Evolutionary conservation across 2,888 invertebrate genomes (phyloP).

Genomic region (Caenorhabditis japonica): DNA sequence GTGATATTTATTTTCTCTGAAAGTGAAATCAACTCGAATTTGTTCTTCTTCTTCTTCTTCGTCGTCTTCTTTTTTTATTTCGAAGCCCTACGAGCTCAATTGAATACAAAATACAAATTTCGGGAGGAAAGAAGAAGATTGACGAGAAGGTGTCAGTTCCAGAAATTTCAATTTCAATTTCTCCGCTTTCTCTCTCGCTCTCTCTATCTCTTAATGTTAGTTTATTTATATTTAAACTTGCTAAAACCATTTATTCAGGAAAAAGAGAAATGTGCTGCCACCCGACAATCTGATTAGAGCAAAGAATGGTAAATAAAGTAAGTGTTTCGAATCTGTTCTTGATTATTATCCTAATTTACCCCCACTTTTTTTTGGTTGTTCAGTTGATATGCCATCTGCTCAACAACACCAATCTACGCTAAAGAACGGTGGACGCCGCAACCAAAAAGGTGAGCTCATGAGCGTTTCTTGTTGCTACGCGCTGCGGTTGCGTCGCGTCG

Average conservation of each 20-base stretch:
- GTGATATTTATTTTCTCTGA: slow-evolving; percentile 5
- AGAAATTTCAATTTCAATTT: background rate
- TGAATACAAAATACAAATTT: no score
- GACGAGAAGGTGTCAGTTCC: no score
- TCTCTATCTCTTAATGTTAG: background rate
- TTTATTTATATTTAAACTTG: background rate
- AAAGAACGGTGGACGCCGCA: slow-evolving; percentile 50
- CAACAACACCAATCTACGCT: slow-evolving; percentile 58
- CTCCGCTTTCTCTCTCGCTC: slow-evolving; percentile 5
- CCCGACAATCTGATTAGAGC: slow-evolving; percentile 37
- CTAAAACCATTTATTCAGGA: no score
- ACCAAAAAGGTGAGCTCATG: slow-evolving; percentile 43
- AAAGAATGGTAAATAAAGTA: slow-evolving; percentile 50
- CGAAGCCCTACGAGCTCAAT: background rate
- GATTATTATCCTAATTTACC: no score
- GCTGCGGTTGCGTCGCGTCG: no score
- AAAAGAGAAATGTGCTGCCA: no score
- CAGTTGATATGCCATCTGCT: slow-evolving; percentile 55
- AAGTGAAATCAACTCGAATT: no score
- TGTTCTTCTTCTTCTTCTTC: slow-evolving; percentile 5
- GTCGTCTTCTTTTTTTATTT: background rate
- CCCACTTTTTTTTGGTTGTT: slow-evolving; percentile 7
- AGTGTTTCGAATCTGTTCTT: slow-evolving; percentile 5
- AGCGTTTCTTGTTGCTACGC: background rate
- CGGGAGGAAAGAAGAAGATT: no score